Conservation (phyloP, 2,888 invertebrate genomes). For the Helobdella robusta region DNA sequence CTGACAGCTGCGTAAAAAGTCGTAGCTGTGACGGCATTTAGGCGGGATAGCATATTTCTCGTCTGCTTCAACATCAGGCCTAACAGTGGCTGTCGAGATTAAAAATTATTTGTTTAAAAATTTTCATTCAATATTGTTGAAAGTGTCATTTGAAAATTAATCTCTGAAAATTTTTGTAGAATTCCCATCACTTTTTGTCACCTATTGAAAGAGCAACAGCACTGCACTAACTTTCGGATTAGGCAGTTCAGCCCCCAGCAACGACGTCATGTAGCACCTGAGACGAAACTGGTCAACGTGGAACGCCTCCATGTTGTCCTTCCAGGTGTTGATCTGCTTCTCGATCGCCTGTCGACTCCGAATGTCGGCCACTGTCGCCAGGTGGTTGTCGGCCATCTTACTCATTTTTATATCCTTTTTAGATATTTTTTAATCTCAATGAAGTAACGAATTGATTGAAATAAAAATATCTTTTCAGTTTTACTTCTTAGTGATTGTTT, state of each 20-base stretch:
- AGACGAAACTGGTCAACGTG: slow-evolving; percentile 93
- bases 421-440: no score
- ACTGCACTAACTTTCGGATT: slow-evolving; percentile 75
- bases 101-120: no score
- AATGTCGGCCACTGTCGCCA: slow-evolving; percentile 86
- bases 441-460: background rate
- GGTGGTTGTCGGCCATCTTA: slow-evolving; percentile 95
- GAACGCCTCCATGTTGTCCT: slow-evolving; percentile 86
- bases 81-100: slow-evolving; percentile 70
- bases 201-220: background rate
- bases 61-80: slow-evolving; percentile 89
- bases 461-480: background rate
- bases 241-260: slow-evolving; percentile 74
- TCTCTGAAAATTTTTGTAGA: background rate
- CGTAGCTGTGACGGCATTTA: slow-evolving; percentile 93
- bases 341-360: slow-evolving; percentile 83
- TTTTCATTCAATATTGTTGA: no score
- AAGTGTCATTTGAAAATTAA: no score
- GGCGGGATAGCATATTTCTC: slow-evolving; percentile 82
- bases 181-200: background rate
- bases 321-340: slow-evolving; percentile 88
- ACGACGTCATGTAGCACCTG: slow-evolving; percentile 89
- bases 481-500: background rate
- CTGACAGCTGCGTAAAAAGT: slow-evolving; percentile 96
- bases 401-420: slow-evolving; percentile 93